phyloP scores from a whole-genome alignment of 2,888 invertebrate genomes.

The Hymenopus coronatus region DNA sequence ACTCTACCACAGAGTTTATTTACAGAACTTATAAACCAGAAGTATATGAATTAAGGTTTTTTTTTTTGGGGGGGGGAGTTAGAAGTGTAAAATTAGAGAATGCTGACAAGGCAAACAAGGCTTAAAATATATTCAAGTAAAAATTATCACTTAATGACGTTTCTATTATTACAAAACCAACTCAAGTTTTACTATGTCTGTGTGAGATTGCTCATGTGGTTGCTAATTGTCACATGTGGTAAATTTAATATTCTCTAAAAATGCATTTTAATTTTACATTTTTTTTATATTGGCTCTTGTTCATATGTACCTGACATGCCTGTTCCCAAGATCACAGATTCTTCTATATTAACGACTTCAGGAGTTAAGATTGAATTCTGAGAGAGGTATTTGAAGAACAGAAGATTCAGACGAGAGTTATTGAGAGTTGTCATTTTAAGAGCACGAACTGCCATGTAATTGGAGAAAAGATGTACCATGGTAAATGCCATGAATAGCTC shows the following conservation, averaged over 20 bases:
- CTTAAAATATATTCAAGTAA: too few relatives aligned
- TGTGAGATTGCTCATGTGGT: too few relatives aligned
- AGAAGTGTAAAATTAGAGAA: too few relatives aligned
- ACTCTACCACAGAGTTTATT: too few relatives aligned
- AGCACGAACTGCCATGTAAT: conserved; percentile 81
- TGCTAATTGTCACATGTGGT: not conserved
- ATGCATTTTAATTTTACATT: not conserved
- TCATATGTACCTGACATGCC: conserved; percentile 46
- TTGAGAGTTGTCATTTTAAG: conserved; percentile 80
- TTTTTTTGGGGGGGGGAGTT: too few relatives aligned
- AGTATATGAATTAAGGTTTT: too few relatives aligned
- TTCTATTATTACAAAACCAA: too few relatives aligned
- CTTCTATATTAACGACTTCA: conserved; percentile 64
- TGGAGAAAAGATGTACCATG: conserved; percentile 76
- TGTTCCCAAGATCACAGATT: conserved; percentile 64
- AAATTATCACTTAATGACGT: too few relatives aligned
- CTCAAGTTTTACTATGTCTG: too few relatives aligned
- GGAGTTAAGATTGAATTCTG: conserved; percentile 62
- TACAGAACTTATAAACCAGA: too few relatives aligned
- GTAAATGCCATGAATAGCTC: conserved; percentile 72
- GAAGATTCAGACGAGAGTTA: conserved; percentile 68
- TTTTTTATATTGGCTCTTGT: not conserved
- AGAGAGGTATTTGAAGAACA: conserved; percentile 65
- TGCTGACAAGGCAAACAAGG: too few relatives aligned
- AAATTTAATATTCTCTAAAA: not conserved